Percentiles rank a stretch among this genome's conserved stretches.
Evolutionary conservation across 2,113 vertebrate genomes (phyloP).

Genomic region (Hyaena hyaena): DNA sequence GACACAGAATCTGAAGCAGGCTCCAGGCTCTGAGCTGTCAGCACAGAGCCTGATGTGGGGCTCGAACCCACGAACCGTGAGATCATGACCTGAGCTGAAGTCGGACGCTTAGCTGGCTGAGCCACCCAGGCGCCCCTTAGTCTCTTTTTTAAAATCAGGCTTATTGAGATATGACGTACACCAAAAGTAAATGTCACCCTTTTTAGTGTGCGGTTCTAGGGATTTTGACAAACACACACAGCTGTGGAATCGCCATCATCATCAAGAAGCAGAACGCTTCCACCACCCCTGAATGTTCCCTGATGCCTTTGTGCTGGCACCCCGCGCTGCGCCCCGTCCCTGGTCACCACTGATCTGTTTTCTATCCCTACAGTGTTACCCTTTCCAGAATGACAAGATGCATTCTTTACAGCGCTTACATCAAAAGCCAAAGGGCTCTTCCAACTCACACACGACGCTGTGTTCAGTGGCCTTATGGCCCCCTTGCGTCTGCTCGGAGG

Average conservation of each 20-base stretch:
- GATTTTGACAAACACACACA: background rate
- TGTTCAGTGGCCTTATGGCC: background rate
- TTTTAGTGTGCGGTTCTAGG: background rate
- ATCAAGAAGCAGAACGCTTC: background rate
- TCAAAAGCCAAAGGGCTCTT: background rate
- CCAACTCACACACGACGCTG: accelerated
- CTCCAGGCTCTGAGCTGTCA: too few species aligned
- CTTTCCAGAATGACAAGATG: background rate
- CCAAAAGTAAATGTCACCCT: background rate
- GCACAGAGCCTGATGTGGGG: too few species aligned
- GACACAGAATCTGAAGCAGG: too few species aligned
- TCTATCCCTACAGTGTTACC: background rate
- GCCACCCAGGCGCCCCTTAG: too few species aligned
- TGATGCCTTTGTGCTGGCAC: background rate
- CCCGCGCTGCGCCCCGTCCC: background rate
- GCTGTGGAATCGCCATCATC: background rate
- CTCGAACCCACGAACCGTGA: too few species aligned
- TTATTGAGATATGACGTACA: background rate
- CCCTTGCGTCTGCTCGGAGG: background rate
- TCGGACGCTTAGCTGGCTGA: too few species aligned
- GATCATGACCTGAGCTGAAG: too few species aligned
- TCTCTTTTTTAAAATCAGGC: background rate
- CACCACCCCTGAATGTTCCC: too few species aligned
- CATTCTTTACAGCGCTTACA: background rate
- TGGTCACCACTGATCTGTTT: background rate